phyloP scores from a whole-genome alignment of 1,140 invertebrate species.

The Diprion similis region DNA sequence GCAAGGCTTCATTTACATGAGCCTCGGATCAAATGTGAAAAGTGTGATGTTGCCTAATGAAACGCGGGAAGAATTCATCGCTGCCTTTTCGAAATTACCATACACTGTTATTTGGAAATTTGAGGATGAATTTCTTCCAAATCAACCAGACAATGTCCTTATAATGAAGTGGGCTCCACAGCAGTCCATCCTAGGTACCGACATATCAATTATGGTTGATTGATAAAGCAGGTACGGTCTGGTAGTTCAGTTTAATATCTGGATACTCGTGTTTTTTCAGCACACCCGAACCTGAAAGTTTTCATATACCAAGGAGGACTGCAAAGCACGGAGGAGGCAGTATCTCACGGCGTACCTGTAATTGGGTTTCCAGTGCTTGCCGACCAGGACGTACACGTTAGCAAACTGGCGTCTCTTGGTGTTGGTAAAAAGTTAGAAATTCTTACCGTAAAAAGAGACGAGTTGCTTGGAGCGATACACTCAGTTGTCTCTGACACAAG shows the following conservation, averaged over 20 bases:
- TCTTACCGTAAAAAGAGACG: constrained; percentile 15
- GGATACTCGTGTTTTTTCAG: no score
- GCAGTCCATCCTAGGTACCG: constrained; percentile 45
- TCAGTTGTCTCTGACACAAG: constrained; percentile 36
- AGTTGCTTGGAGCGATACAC: constrained; percentile 29
- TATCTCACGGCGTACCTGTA: no score
- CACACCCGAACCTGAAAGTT: no score
- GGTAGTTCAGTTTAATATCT: no score
- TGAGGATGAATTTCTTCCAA: constrained; percentile 13
- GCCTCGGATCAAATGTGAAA: constrained; percentile 60
- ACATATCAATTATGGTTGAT: no score
- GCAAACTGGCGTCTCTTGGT: constrained; percentile 34
- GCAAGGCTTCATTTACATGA: constrained; percentile 67
- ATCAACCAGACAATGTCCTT: constrained; percentile 45
- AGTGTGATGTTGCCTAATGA: constrained; percentile 40
- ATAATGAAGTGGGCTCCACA: constrained; percentile 55
- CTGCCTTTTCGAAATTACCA: constrained; percentile 56
- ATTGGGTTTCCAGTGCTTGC: no score
- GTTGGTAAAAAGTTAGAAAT: constrained; percentile 32
- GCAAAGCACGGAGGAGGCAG: no score
- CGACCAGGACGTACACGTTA: constrained; percentile 43
- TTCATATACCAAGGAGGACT: no score
- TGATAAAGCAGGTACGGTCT: no score
- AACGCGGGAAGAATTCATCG: constrained; percentile 47
- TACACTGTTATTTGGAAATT: constrained; percentile 48